Conservation (phyloP, 2,888 invertebrate genomes). For the Siphlonurus alternatus region DNA sequence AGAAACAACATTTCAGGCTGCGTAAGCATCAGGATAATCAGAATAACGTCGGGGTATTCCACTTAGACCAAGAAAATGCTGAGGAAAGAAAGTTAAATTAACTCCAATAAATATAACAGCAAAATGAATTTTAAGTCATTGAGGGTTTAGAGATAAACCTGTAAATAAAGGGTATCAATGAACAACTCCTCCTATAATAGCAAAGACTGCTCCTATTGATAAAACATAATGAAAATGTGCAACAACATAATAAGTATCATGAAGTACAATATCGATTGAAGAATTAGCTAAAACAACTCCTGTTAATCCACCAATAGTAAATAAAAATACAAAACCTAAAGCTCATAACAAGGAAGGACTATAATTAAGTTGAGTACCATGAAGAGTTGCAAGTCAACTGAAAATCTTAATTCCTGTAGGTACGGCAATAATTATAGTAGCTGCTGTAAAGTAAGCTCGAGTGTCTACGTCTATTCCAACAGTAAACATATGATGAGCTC, state of each 20-base stretch:
- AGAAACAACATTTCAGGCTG: slow-evolving; percentile 47
- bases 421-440: slow-evolving; percentile 73
- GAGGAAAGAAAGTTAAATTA: slow-evolving; percentile 65
- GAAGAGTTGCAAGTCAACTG: slow-evolving; percentile 53
- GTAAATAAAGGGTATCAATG: slow-evolving; percentile 54
- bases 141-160: slow-evolving; percentile 39
- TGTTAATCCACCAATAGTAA: slow-evolving; percentile 57
- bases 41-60: slow-evolving; percentile 63
- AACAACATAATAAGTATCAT: slow-evolving; percentile 74
- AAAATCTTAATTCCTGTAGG: slow-evolving; percentile 76
- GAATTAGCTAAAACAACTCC: slow-evolving; percentile 46
- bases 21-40: slow-evolving; percentile 49
- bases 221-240: slow-evolving; percentile 70
- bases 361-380: slow-evolving; percentile 42
- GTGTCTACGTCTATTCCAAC: slow-evolving; percentile 71
- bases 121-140: slow-evolving; percentile 50
- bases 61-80: slow-evolving; percentile 53
- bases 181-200: slow-evolving; percentile 54
- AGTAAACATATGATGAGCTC: slow-evolving; percentile 75
- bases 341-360: slow-evolving; percentile 44
- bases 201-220: slow-evolving; percentile 64
- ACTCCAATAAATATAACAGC: slow-evolving; percentile 54
- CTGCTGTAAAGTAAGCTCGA: slow-evolving; percentile 68
- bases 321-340: slow-evolving; percentile 60
- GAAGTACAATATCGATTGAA: slow-evolving; percentile 56